Evolutionary conservation across 2,888 invertebrate species (phyloP), one percentile per base, ranked within the genome.

Genomic region (Xanthorhoe spadicearia): DNA sequence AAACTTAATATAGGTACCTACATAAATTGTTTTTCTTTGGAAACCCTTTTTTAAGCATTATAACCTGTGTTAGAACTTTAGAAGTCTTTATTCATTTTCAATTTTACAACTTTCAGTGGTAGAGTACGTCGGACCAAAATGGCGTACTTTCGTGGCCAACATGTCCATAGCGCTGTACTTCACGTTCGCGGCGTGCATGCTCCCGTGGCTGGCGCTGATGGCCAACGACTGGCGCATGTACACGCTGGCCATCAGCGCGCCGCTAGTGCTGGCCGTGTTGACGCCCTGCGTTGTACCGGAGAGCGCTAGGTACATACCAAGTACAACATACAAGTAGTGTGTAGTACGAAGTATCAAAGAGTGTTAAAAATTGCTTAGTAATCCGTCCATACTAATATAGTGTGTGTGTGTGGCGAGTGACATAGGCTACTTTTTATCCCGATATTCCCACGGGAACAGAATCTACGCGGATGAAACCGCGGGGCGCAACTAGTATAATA

Each of bases 151-250:
- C 82, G 97, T 98, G 0, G 97, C 97, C 1, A 98, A 98, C 84
- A 97, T 98, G 96, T 97, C 97, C 0, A 97, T 98, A 59, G 97
- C 97, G 0, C 93, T 97, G 15, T 97, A 97, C 92, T 97, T 97
- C 90, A 97, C 97, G 0, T 93, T 96, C 52, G 97, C 97, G 0
- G 95, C 97, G 0, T 96, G 96, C 58, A 79, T 96, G n/a, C 85
- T 98, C 46, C 98, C 98, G 0, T 97, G 97, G 97, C 95, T 98
- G 46, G 97, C 98, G 0, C 94, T 96, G 69, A 96, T 89, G 65
- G 87, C 97, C 3, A 95, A 94, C 0, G 94, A 97, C 79, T 98
- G 98, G 98, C 94, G 95, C 79, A 86, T 95, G 63, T 95, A 97
- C 64, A 95, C 96, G 8, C 88, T 97, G 35, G 94, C 94, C 0